phyloP scores from a whole-genome alignment of 2,888 invertebrate genomes.

The Parnassius glacialis region DNA sequence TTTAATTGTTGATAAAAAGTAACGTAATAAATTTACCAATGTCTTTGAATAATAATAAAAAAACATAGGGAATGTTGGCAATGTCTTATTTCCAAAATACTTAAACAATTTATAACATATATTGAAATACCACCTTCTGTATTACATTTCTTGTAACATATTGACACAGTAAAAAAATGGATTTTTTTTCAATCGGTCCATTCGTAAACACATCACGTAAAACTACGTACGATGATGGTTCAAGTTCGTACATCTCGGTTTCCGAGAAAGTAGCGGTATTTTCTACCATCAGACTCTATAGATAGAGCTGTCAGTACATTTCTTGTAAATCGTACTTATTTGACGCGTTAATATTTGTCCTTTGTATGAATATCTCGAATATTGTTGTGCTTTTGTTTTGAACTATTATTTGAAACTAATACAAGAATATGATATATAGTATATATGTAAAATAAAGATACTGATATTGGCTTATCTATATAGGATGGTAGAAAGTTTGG shows the following conservation, averaged over 20 bases:
- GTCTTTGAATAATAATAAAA: no score
- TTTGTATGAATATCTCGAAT: no score
- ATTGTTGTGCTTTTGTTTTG: no score
- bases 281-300: neutral
- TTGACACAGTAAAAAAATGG: constrained; percentile 11
- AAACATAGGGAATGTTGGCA: no score
- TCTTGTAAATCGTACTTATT: no score
- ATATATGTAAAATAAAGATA: no score
- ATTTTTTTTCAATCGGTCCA: constrained; percentile 7
- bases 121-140: constrained; percentile 7
- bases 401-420: no score
- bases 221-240: constrained; percentile 4
- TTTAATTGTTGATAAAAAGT: no score
- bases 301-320: neutral
- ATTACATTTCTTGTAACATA: constrained; percentile 6
- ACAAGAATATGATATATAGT: no score
- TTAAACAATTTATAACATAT: neutral
- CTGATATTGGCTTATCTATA: constrained; percentile 15
- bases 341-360: no score
- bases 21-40: no score
- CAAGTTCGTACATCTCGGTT: neutral
- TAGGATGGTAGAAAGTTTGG: constrained; percentile 19
- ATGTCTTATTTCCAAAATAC: neutral
- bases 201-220: constrained; percentile 18
- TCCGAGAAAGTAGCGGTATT: neutral